Conservation (phyloP, 2,113 vertebrate species). For the Percopsis transmontana region DNA sequence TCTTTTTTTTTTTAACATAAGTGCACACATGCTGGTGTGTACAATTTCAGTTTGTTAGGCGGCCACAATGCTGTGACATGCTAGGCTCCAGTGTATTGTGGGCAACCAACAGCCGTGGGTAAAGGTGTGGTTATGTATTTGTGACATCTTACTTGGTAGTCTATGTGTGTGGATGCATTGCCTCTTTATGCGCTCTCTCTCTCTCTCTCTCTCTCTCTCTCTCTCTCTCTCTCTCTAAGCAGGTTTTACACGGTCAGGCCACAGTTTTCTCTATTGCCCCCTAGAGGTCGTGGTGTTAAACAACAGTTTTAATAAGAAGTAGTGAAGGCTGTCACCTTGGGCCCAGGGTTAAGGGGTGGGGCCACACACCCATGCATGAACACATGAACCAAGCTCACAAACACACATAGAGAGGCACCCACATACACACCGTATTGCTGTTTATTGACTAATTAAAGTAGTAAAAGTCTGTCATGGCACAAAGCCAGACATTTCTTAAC, state of each 20-base stretch:
- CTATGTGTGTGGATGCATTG: background rate
- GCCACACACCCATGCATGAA: background rate
- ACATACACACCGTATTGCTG: background rate
- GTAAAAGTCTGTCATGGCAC: no score
- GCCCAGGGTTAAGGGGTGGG: slow-evolving; percentile 1
- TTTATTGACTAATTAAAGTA: background rate
- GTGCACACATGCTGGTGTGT: no score
- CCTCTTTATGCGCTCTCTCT: background rate
- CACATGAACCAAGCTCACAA: background rate
- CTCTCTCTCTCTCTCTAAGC: background rate
- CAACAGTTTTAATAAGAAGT: background rate
- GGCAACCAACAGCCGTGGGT: no score
- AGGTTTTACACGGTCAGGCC: background rate
- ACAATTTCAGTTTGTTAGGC: no score
- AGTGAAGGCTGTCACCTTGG: slow-evolving; percentile 3
- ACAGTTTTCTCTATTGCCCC: background rate
- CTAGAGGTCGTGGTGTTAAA: background rate
- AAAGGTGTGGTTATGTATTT: no score
- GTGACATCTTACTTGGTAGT: background rate
- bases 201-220: background rate
- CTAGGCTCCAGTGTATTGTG: no score
- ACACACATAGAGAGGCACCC: background rate
- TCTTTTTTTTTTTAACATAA: no score
- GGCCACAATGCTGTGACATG: no score
- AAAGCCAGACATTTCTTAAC: no score